Percentiles rank a stretch among this genome's conserved stretches.
phyloP scores from a whole-genome alignment of 2,113 vertebrate genomes.

The Muntiacus reevesi region DNA sequence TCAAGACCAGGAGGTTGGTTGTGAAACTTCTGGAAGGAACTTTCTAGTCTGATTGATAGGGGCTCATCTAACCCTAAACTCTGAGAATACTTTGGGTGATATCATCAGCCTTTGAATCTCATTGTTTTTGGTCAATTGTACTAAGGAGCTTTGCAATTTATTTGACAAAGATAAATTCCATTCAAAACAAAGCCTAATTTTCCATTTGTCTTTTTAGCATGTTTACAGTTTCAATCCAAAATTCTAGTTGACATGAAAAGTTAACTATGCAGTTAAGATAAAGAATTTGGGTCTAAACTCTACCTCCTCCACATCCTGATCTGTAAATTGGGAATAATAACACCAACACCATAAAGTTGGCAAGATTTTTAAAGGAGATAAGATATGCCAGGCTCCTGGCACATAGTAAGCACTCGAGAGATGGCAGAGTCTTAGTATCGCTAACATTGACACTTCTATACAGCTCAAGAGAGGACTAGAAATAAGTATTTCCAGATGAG shows the following conservation, averaged over 20 bases:
- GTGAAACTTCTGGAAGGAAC: neutral
- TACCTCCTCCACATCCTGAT: neutral
- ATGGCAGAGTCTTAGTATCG: neutral
- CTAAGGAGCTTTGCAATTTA: neutral
- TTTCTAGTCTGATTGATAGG: neutral
- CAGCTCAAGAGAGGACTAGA: neutral
- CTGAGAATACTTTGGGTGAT: neutral
- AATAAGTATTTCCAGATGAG: neutral
- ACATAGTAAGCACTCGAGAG: neutral
- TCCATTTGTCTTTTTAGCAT: neutral
- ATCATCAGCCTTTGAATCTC: neutral
- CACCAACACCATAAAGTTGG: neutral
- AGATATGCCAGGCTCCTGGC: neutral
- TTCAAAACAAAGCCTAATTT: neutral
- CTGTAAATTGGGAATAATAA: neutral
- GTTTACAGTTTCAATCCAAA: neutral
- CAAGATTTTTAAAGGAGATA: neutral
- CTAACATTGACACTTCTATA: neutral
- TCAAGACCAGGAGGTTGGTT: neutral
- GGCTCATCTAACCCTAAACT: neutral
- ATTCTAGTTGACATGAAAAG: neutral
- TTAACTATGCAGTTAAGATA: neutral
- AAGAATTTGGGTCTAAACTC: neutral
- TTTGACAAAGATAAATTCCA: neutral
- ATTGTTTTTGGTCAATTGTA: neutral